Base-by-base conservation (phyloP, 2,797 vertebrate species). In the Phrynocephalus forsythii region DNA sequence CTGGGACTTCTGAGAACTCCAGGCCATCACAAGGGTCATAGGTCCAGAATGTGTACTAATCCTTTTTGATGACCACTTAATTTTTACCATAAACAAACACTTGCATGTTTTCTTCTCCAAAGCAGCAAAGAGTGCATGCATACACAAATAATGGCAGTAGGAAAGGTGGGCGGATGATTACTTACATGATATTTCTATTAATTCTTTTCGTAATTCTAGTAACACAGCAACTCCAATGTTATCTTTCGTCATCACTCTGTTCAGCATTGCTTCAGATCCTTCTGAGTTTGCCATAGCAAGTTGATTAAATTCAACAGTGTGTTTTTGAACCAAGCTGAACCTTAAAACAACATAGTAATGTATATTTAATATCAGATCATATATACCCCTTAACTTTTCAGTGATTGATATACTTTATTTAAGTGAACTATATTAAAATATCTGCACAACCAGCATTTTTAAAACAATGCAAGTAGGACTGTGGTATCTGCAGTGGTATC, bases 281-380 rank as follows among this genome's bases (percentile, higher is more conserved):
- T 99, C 98, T 0, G 99, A 99, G 97, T 99, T 99, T 85, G 99
- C 99, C 99, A 99, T 99, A 87, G 99, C 99, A 95, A 99, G 97
- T 95, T 99, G 99, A 97, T 99, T 99, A 96, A 99, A 99, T 96
- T 99, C 99, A 97, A 99, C 99, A 52, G 98, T 99, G 96, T 99
- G 99, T 94, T 99, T 99, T 94, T 99, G 98, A 96, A 99, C 97
- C 91, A 98, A 97, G 88, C 97, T 98, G 96, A 99, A 99, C 96
- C 99, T 99, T 95, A 89, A 96, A 96, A 18, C 89, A 82, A 86
- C 92, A 94, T 16, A 92, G 20, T 3, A 3, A 3, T 44, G 38
- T 20, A 71, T 50, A 10, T 56, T 82, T 1, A 6, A 79, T 26
- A 50, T 67, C 52, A 75, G 69, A 80, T 56, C 10, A 26, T 13